Evolutionary conservation across 2,797 vertebrate genomes (phyloP), one percentile per base, ranked within the genome.

Genomic region (Leptatherina wallacei): DNA sequence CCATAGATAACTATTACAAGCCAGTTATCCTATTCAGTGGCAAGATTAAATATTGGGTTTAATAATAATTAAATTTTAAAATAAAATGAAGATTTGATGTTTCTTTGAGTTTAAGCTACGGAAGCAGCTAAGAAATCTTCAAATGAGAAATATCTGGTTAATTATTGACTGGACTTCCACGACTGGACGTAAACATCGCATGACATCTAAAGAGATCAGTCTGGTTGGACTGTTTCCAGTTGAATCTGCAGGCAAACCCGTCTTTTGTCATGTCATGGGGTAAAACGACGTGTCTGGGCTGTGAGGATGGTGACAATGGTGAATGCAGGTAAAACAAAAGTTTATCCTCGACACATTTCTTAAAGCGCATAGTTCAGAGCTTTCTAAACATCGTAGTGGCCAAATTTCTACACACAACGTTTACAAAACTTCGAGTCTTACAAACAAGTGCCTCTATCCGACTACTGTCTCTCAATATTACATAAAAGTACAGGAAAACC

Each of bases 371-470:
- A 9, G 36, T 5, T n/a, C 7, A 1, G n/a, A 16, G 30, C 24
- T 40, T 61, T 42, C 32, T 55, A 16, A 32, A 27, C 32, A 2
- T 27, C 1, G 4, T 3, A 29, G 0, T 4, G 4, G 6, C 11
- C 4, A 3, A 55, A 10, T 12, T 49, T 56, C 13, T 5, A 5
- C 27, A 8, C n/a, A 4, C 6, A 0, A 7, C 6, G 12, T 0
- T 10, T 3, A 18, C 29, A 4, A 30, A 58, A 7, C 40, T 24
- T 7, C 1, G 14, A 52, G 4, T 1, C 10, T 47, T 5, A 14
- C 16, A 24, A 30, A 11, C 0, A 4, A 0, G 12, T 0, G 24
- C 24, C 2, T 35, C 4, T 0, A 29, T 16, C 7, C 3, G 11
- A 1, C 4, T 9, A n/a, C 59, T 52, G 33, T 2, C 11, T 2